Base-by-base conservation (phyloP, 1,140 invertebrate species). In the Papilio polytes region DNA sequence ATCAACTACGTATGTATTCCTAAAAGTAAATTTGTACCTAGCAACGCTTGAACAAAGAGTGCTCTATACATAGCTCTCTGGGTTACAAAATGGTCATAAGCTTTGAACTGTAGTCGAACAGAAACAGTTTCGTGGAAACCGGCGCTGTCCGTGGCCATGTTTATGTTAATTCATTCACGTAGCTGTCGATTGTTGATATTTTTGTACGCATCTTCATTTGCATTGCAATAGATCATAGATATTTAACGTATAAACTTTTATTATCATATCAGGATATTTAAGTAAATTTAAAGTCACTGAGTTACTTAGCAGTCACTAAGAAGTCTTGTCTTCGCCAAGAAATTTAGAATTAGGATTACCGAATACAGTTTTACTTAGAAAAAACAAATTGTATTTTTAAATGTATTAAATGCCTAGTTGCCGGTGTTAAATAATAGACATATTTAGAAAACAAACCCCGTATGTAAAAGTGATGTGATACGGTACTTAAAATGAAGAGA, bases 121-220 rank as follows among this genome's bases (percentile, higher is more conserved):
- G 82, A 89, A 89, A 89, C 84, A n/a, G 53, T 89, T 91, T 90
- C 90, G 84, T 84, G 84, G 90, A 90, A 89, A 22, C 80, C 44
- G 53, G 81, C 73, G 72, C 82, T 77, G 77, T 81, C 80, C 56
- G 31, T 56, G 56, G 80, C 66, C 82, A 83, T 85, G 77, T 89
- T 85, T 83, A 89, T 87, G 85, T 81, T 85, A 88, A 89, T 88
- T 86, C 87, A 88, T 87, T 79, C 80, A 80, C 80, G 80, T 78
- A 82, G 72, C 77, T 79, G 48, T 76, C 83, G 80, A 80, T 83
- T 83, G 70, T 83, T 83, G 74, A 51, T 76, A 51, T 66, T 66
- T 66, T 66, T 66, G 63, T 66, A 66, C 22, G 63, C 63, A 66
- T 31, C 56, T 20, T 59, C 63, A 66, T 66, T 66, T 66, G 31